These are phyloP conservation scores for Syrmaticus mikado DNA, from an alignment of 2,113 vertebrate species.

Conservation along the genomic window DNA sequence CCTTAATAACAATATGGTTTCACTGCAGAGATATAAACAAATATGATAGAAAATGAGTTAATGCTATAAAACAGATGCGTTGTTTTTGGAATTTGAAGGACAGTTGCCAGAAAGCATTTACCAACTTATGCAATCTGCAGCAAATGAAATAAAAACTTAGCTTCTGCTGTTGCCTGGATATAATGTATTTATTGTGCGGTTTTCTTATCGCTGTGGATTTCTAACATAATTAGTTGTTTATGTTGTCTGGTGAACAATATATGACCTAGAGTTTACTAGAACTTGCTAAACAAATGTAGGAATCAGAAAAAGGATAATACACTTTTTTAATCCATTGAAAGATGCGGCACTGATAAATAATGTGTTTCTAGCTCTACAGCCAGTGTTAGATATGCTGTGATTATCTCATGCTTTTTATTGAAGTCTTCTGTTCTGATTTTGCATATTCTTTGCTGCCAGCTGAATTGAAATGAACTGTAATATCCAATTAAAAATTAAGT, in stretches of 20 bases:
- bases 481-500: background rate
- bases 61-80: slow-evolving; percentile 14
- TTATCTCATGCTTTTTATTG: slow-evolving; percentile 1
- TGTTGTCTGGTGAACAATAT: background rate
- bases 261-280: slow-evolving; percentile 19
- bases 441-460: background rate
- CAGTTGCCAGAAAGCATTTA: slow-evolving; percentile 31
- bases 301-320: background rate
- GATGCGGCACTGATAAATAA: background rate
- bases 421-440: slow-evolving; percentile 3
- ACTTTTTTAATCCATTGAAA: background rate
- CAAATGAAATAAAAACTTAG: slow-evolving; percentile 22
- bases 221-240: slow-evolving; percentile 17
- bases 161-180: slow-evolving; percentile 32
- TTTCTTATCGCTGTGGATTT: background rate
- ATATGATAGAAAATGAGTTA: slow-evolving; percentile 49
- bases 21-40: slow-evolving; percentile 54
- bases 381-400: background rate
- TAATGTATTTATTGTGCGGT: background rate
- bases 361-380: background rate
- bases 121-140: background rate
- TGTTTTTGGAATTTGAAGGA: slow-evolving; percentile 48
- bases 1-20: slow-evolving; percentile 68
- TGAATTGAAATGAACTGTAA: background rate
- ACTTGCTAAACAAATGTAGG: background rate